Base-by-base conservation (phyloP, 1,140 invertebrate genomes). In the Hesperophylax magnus region DNA sequence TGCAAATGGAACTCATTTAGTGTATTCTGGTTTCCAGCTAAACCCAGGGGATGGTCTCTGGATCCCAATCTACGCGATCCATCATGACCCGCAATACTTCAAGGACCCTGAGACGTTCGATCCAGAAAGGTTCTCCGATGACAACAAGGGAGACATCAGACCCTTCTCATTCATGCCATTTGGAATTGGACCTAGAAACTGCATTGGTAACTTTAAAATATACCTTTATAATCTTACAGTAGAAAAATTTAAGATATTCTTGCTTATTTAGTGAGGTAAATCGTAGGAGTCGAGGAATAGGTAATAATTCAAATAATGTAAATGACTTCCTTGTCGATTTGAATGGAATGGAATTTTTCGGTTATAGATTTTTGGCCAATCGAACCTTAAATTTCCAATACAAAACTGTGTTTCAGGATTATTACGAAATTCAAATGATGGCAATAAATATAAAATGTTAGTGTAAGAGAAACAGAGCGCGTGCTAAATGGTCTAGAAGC, bases 41-140 rank as follows among this genome's bases (percentile, higher is more conserved):
- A 69, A 69, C 5, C 31, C 34, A 27, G 84, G 82, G 11, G 79
- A 85, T 74, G 22, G 60, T 0, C 5, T 87, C 11, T 84, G 20
- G 56, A 69, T 87, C 24, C 84, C 86, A 15, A 78, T 86, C 4
- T 82, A 77, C 71, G 83, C 74, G 0, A 78, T 87, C n/a, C 87
- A 87, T 81, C 85, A 88, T 34, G 88, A 92, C 85, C 87, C 88
- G 15, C 85, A 91, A 61, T 86, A 89, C 78, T 93, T 87, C 82
- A 89, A 91, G 6, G 87, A 93, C 78, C 92, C 92, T 14, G 88
- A 92, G 22, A 85, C 72, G 14, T 93, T 88, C 78, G 80, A 87
- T 80, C 89, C 89, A 3, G 87, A 89, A 71, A 60, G 89, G 39
- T 90, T 87, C 74, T 75, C 74, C 15, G 85, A 86, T 9, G 84